Base-by-base conservation (phyloP, 2,113 vertebrate genomes). In the Nothobranchius furzeri region DNA sequence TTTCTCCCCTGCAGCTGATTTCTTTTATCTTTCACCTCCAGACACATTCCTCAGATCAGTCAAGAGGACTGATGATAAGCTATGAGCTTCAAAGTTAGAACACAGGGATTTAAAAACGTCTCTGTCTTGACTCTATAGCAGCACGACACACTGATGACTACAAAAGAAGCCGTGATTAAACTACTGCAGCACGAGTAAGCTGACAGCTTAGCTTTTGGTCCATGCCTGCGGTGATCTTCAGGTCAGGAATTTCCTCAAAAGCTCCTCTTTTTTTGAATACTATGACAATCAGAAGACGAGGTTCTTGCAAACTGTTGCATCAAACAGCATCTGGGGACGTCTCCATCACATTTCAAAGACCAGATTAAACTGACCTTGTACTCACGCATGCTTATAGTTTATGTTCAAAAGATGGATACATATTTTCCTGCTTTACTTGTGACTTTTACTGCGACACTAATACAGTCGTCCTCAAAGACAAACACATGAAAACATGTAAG, bases 1-100 rank as follows among this genome's bases (percentile, higher is more conserved):
- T 59, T 64, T 79, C 72, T 40, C 47, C 72, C 63, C 37, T 52
- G 45, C 64, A 40, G 51, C 40, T 67, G 56, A 64, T 76, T 72
- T 78, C 53, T 64, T 82, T 88, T 62, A 89, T 87, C 83, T 76
- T 24, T 68, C 75, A 82, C 64, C 67, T 76, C 69, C 79, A 87
- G 78, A 82, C 62, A 55, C 76, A 78, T 70, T 75, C 68, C 70
- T 74, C 65, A 74, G 68, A 80, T 80, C 54, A 69, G 73, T 72
- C 80, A 67, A 13, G 54, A 83, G 60, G 62, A 53, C 64, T 53
- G 45, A 75, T 69, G 75, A 86, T 78, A 88, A 81, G 70, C 54
- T 49, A 36, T 17, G 40, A 50, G 48, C 60, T 80, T 79, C 48
- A 75, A 85, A 84, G 62, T 25, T 69, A 47, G 24, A 66, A 45